A percentile compares a stretch with the other conserved stretches of the same genome.
These are phyloP conservation scores for Amyelois transitella DNA, from an alignment of 1,140 invertebrate genomes.

Conservation along the genomic window DNA sequence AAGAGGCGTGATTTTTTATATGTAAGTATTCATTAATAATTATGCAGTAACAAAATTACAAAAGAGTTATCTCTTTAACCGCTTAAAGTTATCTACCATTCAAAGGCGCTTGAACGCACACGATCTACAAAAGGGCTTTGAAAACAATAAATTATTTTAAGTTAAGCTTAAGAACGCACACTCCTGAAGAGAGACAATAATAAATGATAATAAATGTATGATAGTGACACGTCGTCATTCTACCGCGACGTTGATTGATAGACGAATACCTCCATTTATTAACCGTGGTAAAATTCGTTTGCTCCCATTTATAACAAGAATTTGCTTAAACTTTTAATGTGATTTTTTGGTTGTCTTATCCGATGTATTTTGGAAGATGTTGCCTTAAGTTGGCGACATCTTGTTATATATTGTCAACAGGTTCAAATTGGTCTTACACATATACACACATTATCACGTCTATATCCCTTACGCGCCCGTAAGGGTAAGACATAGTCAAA, in stretches of 20 bases:
- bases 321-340: neutral
- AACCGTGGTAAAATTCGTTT: conserved; percentile 26
- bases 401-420: too few species aligned
- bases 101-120: neutral
- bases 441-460: too few species aligned
- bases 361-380: neutral
- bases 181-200: neutral
- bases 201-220: conserved; percentile 42
- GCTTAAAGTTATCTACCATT: neutral
- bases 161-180: neutral
- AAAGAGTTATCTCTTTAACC: neutral
- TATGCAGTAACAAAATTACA: too few species aligned
- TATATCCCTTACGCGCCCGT: too few species aligned
- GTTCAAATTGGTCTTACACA: too few species aligned
- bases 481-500: too few species aligned
- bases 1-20: too few species aligned
- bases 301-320: conserved; percentile 22
- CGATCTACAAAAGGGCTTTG: neutral
- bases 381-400: neutral
- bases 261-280: conserved; percentile 47
- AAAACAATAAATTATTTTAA: neutral
- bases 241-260: conserved; percentile 56
- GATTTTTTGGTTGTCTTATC: neutral
- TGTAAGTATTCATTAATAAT: too few species aligned
- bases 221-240: conserved; percentile 47